phyloP scores from a whole-genome alignment of 1,140 invertebrate genomes.

The Polyergus mexicanus region DNA sequence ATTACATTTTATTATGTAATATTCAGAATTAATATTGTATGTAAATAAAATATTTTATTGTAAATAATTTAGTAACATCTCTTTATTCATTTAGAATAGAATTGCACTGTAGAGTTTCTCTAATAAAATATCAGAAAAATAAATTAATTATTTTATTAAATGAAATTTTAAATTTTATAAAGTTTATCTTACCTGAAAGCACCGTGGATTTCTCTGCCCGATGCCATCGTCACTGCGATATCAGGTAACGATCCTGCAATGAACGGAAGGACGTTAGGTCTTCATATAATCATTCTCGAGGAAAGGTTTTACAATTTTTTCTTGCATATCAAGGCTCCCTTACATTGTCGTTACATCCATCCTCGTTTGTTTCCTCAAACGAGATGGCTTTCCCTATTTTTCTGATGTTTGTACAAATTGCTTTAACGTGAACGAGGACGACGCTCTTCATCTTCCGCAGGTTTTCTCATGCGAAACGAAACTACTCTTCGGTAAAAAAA shows the following conservation, averaged over 20 bases:
- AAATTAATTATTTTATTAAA: not conserved
- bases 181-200: constrained; percentile 75
- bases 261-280: constrained; percentile 9
- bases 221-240: constrained; percentile 80
- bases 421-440: constrained; percentile 40
- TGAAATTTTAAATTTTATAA: not conserved
- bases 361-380: constrained; percentile 36
- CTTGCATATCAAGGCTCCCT: not conserved
- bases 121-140: not conserved
- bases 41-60: not conserved
- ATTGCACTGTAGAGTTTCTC: not conserved
- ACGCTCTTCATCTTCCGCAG: constrained; percentile 25
- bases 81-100: not conserved
- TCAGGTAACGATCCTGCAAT: constrained; percentile 78
- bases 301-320: not conserved
- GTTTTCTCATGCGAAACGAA: constrained; percentile 20
- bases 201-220: constrained; percentile 79
- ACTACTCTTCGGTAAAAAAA: not conserved
- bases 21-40: not conserved
- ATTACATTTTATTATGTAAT: not conserved
- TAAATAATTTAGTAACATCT: not conserved
- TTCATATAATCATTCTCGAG: constrained; percentile 8
- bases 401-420: constrained; percentile 6
- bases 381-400: constrained; percentile 2
- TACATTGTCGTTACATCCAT: not conserved